Percentiles rank a stretch among this genome's conserved stretches.
Conservation (phyloP, 2,888 invertebrate species). For the Pheosia gnoma region DNA sequence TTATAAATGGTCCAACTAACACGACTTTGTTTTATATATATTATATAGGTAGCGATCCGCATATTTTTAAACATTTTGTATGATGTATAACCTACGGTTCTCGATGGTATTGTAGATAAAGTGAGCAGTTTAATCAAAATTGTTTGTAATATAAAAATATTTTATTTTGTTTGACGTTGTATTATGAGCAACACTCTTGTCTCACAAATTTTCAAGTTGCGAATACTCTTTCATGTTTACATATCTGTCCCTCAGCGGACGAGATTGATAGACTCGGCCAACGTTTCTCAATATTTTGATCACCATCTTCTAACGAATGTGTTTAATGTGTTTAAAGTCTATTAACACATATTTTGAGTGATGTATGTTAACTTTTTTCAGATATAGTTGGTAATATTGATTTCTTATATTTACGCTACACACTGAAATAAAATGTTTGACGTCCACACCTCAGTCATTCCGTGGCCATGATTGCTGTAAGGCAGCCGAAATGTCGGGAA, state of each 20-base stretch:
- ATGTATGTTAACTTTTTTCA: too few relatives aligned
- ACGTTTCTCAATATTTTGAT: background rate
- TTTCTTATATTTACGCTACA: too few relatives aligned
- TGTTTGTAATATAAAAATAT: background rate
- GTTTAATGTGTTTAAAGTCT: too few relatives aligned
- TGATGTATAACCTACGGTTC: background rate
- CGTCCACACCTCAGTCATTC: too few relatives aligned
- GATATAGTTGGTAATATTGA: too few relatives aligned
- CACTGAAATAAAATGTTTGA: too few relatives aligned
- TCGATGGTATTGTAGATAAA: background rate
- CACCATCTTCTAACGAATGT: background rate
- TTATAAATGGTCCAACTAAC: too few relatives aligned
- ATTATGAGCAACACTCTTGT: conserved; percentile 1
- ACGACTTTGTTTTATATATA: background rate
- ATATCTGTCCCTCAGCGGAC: background rate
- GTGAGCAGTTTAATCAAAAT: conserved; percentile 1
- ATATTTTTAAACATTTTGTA: background rate
- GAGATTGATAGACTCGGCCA: background rate
- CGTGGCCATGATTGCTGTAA: too few relatives aligned
- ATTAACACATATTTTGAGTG: too few relatives aligned
- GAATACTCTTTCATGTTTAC: background rate
- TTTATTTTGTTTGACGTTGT: background rate
- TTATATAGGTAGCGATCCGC: background rate
- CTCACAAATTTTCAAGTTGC: background rate
- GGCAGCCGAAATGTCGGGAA: too few relatives aligned